Evolutionary conservation across 2,797 vertebrate species (phyloP), one percentile per base, ranked within the genome.

Genomic region (Crax fasciolata): DNA sequence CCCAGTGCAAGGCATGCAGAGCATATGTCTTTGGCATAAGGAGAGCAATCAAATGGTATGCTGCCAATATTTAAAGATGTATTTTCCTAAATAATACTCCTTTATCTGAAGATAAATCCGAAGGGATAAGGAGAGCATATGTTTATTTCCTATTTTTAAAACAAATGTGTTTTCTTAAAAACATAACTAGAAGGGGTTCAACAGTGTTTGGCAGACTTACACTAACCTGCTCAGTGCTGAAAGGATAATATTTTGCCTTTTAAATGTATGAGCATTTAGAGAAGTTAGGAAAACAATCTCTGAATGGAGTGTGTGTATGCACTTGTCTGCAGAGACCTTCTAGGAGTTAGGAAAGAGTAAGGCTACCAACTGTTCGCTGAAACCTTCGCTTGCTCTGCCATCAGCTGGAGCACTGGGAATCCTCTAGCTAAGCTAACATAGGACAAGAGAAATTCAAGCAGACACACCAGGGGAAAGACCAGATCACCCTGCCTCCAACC

Each of bases 81-180:
- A 28, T 61, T 18, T 84, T 74, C 78, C 35, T 87, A 63, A 77
- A 25, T 51, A 0, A 27, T 43, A 14, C 62, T 72, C 3, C 10
- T 76, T 52, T 66, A 67, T 16, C n/a, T 21, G 57, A 79, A 84
- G 35, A 88, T 51, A 55, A 81, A 70, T 51, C 27, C 20, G 49
- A 68, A 25, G 28, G 3, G 0, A 0, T 54, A 25, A 81, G 18
- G 25, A 87, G 17, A 65, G 2, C 7, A 9, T 43, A 24, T 61
- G 67, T 86, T 52, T 0, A 59, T 83, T 89, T 65, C 6, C 12
- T 4, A 4, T 8, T 13, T 17, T 43, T 39, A 27, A 3, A 75
- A 62, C 20, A n/a, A 76, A 25, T 27, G 41, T 1, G 1, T 81
- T 27, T 73, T 80, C 63, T 71, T 71, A 66, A 76, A 93, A 80